Evolutionary conservation across 1,140 invertebrate species (phyloP).

Genomic region (Calliopsis andreniformis): DNA sequence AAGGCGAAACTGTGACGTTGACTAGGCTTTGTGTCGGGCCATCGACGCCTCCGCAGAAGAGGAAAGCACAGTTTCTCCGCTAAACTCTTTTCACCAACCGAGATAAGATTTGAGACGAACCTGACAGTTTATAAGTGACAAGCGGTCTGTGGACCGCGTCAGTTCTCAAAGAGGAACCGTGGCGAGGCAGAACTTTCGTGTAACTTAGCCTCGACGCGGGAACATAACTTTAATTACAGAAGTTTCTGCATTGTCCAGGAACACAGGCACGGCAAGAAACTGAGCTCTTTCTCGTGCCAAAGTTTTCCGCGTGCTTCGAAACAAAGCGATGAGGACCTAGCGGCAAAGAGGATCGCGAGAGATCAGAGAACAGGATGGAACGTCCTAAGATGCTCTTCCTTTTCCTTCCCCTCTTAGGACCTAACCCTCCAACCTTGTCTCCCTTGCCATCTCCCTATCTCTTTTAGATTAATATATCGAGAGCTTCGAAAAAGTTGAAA

Average conservation of each 20-base stretch:
- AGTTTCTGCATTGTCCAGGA: slow-evolving; percentile 74
- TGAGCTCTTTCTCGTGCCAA: slow-evolving; percentile 67
- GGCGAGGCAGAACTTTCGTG: slow-evolving; percentile 58
- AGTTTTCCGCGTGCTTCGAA: slow-evolving; percentile 63
- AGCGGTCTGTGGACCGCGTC: slow-evolving; percentile 30
- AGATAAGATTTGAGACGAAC: slow-evolving; percentile 48
- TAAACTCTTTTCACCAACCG: slow-evolving; percentile 11
- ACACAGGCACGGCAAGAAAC: slow-evolving; percentile 66
- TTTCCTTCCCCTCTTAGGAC: background rate
- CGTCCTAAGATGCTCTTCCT: background rate
- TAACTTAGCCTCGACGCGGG: slow-evolving; percentile 69
- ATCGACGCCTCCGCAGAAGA: background rate
- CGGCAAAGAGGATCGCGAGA: slow-evolving; percentile 7
- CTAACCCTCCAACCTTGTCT: background rate
- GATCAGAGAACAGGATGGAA: slow-evolving; percentile 10
- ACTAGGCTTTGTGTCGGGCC: background rate
- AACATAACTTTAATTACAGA: slow-evolving; percentile 75
- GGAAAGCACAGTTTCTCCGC: background rate
- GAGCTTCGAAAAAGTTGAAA: background rate
- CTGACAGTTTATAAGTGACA: slow-evolving; percentile 48
- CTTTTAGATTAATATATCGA: slow-evolving; percentile 20
- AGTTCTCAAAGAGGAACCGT: slow-evolving; percentile 13
- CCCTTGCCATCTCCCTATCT: background rate
- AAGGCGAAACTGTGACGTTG: background rate
- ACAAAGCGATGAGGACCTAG: slow-evolving; percentile 23